A percentile compares a stretch with the other conserved stretches of the same genome.
Conservation (phyloP, 2,888 invertebrate genomes). For the Anthrax anthrax region DNA sequence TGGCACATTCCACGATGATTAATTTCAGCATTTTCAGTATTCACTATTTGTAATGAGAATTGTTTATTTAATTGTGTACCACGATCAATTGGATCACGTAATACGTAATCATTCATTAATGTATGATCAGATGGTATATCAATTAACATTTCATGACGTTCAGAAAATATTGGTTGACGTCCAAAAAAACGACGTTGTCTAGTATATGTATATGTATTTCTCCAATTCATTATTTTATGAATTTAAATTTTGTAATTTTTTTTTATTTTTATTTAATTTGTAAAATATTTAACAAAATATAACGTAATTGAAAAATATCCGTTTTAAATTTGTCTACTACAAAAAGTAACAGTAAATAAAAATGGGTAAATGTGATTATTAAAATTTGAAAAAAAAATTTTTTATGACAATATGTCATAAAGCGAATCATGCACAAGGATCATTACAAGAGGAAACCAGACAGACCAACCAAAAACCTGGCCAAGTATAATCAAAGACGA, state of each 20-base stretch:
- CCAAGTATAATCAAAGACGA: too few relatives aligned
- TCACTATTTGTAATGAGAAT: constrained; percentile 21
- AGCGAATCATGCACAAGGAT: too few relatives aligned
- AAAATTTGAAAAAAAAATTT: too few relatives aligned
- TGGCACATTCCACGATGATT: constrained; percentile 48
- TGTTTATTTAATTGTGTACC: constrained; percentile 43
- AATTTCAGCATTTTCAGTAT: constrained; percentile 26
- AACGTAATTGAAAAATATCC: too few relatives aligned
- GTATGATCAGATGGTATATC: constrained; percentile 45
- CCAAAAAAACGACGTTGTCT: constrained; percentile 54
- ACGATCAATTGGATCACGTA: constrained; percentile 45
- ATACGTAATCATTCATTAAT: constrained; percentile 37
- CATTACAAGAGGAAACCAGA: too few relatives aligned
- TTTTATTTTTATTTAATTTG: too few relatives aligned
- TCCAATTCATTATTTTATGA: constrained; percentile 8
- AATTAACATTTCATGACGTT: constrained; percentile 46
- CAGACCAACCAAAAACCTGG: too few relatives aligned
- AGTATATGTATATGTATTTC: constrained; percentile 22
- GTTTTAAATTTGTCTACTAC: too few relatives aligned
- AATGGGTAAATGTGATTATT: too few relatives aligned
- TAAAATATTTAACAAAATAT: too few relatives aligned
- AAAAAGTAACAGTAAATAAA: too few relatives aligned
- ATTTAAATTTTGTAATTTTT: background rate
- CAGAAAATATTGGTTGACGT: constrained; percentile 53
- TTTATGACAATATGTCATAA: too few relatives aligned